These are phyloP conservation scores for Agriopis marginaria DNA, from an alignment of 2,888 invertebrate genomes.

Conservation along the genomic window DNA sequence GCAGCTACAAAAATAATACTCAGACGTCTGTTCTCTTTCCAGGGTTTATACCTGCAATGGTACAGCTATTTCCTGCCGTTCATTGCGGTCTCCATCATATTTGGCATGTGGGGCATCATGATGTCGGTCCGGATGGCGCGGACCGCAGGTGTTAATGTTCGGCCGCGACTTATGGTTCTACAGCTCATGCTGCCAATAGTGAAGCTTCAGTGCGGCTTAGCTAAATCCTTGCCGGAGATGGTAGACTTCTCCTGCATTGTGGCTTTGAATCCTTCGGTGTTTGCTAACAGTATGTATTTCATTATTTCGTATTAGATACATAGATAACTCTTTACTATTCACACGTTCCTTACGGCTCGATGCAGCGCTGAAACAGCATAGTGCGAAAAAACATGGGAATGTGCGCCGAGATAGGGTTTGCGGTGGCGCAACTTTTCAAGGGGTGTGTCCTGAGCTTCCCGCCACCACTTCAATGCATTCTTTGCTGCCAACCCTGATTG, in stretches of 20 bases:
- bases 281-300: slow-evolving; percentile 87
- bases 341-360: too few relatives aligned
- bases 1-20: too few relatives aligned
- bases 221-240: slow-evolving; percentile 85
- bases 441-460: too few relatives aligned
- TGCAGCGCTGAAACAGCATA: too few relatives aligned
- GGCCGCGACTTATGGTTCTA: slow-evolving; percentile 84
- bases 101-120: slow-evolving; percentile 89
- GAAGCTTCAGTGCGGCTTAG: slow-evolving; percentile 88
- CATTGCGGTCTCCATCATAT: slow-evolving; percentile 87
- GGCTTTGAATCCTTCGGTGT: slow-evolving; percentile 88
- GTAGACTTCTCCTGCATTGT: slow-evolving; percentile 87
- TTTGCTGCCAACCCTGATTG: too few relatives aligned
- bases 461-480: too few relatives aligned
- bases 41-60: slow-evolving; percentile 43
- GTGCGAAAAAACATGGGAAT: too few relatives aligned
- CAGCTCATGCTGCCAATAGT: slow-evolving; percentile 89
- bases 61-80: slow-evolving; percentile 89
- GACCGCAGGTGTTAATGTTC: slow-evolving; percentile 75
- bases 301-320: too few relatives aligned
- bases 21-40: slow-evolving; percentile 17
- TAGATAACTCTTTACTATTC: too few relatives aligned
- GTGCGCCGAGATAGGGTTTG: too few relatives aligned
- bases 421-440: too few relatives aligned
- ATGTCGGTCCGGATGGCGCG: slow-evolving; percentile 85